Evolutionary conservation across 2,113 vertebrate species (phyloP).

Genomic region (Vidua macroura): DNA sequence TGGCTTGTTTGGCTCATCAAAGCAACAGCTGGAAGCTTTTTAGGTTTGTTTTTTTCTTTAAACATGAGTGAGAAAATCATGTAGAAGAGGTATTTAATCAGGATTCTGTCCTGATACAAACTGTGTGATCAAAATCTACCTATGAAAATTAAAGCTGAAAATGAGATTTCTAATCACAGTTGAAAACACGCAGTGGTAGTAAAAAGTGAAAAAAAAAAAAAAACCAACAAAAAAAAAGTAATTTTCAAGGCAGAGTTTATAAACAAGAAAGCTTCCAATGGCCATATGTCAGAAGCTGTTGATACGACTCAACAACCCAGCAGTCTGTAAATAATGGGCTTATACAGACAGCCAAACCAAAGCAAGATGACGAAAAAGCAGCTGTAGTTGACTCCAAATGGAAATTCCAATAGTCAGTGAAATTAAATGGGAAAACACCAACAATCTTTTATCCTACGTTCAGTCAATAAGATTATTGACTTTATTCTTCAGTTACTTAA

Average conservation of each 20-base stretch:
- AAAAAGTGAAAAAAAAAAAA: background rate
- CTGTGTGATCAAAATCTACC: background rate
- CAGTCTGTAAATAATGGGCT: background rate
- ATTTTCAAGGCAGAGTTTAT: background rate
- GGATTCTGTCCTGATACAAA: background rate
- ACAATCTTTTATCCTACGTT: background rate
- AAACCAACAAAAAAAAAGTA: background rate
- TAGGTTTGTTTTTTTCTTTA: background rate
- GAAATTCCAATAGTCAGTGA: background rate
- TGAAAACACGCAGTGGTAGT: background rate
- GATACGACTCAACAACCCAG: background rate
- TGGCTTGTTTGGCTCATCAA: background rate
- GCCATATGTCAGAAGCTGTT: background rate
- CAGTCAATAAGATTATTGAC: background rate
- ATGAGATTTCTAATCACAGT: background rate
- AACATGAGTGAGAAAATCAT: background rate
- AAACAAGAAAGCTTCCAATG: background rate
- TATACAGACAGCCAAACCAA: background rate
- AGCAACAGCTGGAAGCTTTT: background rate
- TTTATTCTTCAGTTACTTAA: background rate
- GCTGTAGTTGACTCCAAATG: background rate
- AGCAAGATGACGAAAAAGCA: background rate
- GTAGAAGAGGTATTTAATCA: background rate
- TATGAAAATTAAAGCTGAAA: background rate
- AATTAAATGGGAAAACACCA: background rate